Evolutionary conservation across 2,797 vertebrate species (phyloP), one percentile per base, ranked within the genome.

Genomic region (Eospalax fontanierii): DNA sequence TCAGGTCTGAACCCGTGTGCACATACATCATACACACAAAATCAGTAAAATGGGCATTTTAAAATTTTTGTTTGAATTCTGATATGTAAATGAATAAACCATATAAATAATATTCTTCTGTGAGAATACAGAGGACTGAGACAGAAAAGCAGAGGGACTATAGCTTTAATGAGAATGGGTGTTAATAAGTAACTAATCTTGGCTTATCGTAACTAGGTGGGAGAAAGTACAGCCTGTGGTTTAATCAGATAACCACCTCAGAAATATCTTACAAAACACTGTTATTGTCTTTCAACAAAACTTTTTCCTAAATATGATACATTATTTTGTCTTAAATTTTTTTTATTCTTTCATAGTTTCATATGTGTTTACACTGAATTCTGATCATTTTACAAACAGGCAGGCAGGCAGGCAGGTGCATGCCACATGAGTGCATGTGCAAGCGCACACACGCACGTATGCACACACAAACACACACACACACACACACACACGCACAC

Each of bases 211-310:
- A 50, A 57, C 33, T 73, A 38, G 38, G 28, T 38, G 73, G 63
- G 28, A 89, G 75, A 82, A 91, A 59, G 38, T 24, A 78, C n/a
- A 89, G 70, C 46, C 43, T 65, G 57, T 66, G 43, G 24, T 43
- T 61, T 40, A 74, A 89, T 12, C 54, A 88, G 28, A 57, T 43
- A 91, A 68, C 38, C 82, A 82, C 87, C 54, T 30, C 40, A 93
- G 35, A 89, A 85, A 54, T 82, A 12, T 78, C 40, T 95, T 94
- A 89, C 75, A 95, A 95, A 96, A 89, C 89, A 24, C 50, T 71
- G 59, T 90, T 66, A 71, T 5, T 91, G 54, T 93, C 84, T 73
- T 59, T 73, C 43, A 81, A 89, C 7, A 74, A 89, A 90, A 12
- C 22, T 75, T 19, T 89, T 88, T 93, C 21, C 40, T 88, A 30